Evolutionary conservation across 2,113 vertebrate genomes (phyloP).

Genomic region (Microcebus ravelobensis): DNA sequence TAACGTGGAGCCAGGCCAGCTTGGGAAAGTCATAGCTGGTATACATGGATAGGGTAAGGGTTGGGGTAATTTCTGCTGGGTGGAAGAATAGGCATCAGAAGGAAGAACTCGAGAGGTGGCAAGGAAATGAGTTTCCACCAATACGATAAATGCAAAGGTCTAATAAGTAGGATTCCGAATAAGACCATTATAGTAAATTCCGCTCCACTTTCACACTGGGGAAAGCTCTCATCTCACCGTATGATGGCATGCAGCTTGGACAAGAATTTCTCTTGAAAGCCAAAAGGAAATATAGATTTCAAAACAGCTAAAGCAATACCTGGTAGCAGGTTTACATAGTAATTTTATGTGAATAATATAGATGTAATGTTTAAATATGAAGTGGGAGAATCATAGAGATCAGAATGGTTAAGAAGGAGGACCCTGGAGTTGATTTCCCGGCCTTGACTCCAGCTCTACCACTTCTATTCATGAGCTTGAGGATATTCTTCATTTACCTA

Average conservation of each 20-base stretch:
- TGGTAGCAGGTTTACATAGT: background rate
- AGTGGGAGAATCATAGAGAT: background rate
- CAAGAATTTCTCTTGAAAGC: background rate
- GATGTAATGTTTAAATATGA: background rate
- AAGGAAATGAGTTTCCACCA: background rate
- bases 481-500: background rate
- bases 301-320: background rate
- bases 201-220: background rate
- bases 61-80: background rate
- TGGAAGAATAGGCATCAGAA: background rate
- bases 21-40: background rate
- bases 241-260: background rate
- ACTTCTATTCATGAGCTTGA: background rate
- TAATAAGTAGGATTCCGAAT: background rate
- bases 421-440: background rate
- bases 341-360: background rate
- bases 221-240: background rate
- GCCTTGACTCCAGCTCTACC: background rate
- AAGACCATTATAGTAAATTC: background rate
- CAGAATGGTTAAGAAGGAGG: background rate
- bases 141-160: background rate
- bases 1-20: background rate
- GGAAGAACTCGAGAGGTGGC: background rate
- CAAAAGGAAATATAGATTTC: background rate
- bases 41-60: too few relatives aligned